A percentile compares a stretch with the other conserved stretches of the same genome.
phyloP scores from a whole-genome alignment of 1,140 invertebrate genomes.

The Drosophila fuyamai region DNA sequence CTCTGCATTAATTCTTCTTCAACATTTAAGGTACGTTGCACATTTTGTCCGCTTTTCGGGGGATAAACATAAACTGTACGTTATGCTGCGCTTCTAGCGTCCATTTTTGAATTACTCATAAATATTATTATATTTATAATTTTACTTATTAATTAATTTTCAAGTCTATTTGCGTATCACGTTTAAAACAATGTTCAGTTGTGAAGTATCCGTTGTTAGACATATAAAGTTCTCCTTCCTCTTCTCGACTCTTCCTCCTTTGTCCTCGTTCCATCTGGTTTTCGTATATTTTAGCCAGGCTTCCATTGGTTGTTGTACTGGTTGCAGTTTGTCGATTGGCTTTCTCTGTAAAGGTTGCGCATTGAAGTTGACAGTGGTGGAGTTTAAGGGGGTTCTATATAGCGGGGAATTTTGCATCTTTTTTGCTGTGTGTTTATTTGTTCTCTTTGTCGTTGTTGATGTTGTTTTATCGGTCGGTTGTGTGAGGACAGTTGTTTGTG shows the following conservation, averaged over 20 bases:
- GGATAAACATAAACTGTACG: slow-evolving; percentile 80
- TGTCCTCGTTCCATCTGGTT: slow-evolving; percentile 11
- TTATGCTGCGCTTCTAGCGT: slow-evolving; percentile 81
- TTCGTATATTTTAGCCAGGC: slow-evolving; percentile 42
- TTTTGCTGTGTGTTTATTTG: slow-evolving; percentile 62
- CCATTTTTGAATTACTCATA: slow-evolving; percentile 77
- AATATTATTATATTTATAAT: slow-evolving; percentile 80
- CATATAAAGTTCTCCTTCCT: slow-evolving; percentile 67
- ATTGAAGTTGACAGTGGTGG: slow-evolving; percentile 67
- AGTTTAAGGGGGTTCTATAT: slow-evolving; percentile 29
- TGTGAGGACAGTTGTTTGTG: slow-evolving; percentile 60
- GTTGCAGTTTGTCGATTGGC: slow-evolving; percentile 64
- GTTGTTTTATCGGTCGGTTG: slow-evolving; percentile 38
- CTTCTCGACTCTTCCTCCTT: slow-evolving; percentile 18
- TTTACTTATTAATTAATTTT: slow-evolving; percentile 82
- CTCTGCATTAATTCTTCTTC: slow-evolving; percentile 39
- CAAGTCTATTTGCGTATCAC: slow-evolving; percentile 83
- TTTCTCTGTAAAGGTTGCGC: slow-evolving; percentile 61
- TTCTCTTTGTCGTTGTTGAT: slow-evolving; percentile 46
- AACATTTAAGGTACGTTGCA: slow-evolving; percentile 78
- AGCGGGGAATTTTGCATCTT: slow-evolving; percentile 80
- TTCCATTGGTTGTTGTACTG: slow-evolving; percentile 40
- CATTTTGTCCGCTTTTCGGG: slow-evolving; percentile 76
- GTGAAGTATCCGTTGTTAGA: slow-evolving; percentile 79
- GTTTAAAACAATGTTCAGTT: slow-evolving; percentile 83